A percentile compares a stretch with the other conserved stretches of the same genome.
Conservation (phyloP, 2,113 vertebrate genomes). For the Lontra canadensis region DNA sequence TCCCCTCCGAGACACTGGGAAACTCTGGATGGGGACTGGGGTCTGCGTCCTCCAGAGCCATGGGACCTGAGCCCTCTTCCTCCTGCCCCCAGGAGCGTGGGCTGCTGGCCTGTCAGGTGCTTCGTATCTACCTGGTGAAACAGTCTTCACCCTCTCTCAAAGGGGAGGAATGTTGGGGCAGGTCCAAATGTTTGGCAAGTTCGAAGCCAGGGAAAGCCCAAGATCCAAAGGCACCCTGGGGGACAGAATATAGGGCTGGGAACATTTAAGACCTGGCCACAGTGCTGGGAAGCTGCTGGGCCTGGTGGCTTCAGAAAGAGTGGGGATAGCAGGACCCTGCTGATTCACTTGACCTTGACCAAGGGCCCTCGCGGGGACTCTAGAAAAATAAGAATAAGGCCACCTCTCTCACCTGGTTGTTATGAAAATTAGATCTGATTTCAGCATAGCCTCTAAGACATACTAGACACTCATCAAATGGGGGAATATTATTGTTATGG, state of each 20-base stretch:
- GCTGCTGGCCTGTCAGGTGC: neutral
- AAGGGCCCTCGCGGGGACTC: neutral
- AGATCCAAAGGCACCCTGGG: neutral
- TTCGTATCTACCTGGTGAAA: neutral
- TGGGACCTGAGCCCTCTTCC: neutral
- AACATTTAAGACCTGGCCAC: neutral
- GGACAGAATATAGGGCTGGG: neutral
- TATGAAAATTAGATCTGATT: neutral
- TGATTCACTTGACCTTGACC: neutral
- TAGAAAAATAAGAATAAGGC: neutral
- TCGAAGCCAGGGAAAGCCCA: neutral
- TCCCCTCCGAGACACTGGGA: neutral
- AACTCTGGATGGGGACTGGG: neutral
- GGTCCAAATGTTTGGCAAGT: neutral
- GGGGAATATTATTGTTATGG: neutral
- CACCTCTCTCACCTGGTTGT: neutral
- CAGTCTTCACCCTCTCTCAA: neutral
- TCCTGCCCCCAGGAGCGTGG: neutral
- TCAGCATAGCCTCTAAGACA: neutral
- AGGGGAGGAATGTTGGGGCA: constrained; percentile 27
- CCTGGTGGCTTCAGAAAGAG: neutral
- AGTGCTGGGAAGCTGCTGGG: neutral
- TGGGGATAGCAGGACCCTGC: neutral
- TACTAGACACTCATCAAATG: neutral
- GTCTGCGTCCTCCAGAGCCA: neutral